Percentiles rank a stretch among this genome's conserved stretches.
These are phyloP conservation scores for Trichopria drosophilae DNA, from an alignment of 2,888 invertebrate genomes.

Conservation along the genomic window DNA sequence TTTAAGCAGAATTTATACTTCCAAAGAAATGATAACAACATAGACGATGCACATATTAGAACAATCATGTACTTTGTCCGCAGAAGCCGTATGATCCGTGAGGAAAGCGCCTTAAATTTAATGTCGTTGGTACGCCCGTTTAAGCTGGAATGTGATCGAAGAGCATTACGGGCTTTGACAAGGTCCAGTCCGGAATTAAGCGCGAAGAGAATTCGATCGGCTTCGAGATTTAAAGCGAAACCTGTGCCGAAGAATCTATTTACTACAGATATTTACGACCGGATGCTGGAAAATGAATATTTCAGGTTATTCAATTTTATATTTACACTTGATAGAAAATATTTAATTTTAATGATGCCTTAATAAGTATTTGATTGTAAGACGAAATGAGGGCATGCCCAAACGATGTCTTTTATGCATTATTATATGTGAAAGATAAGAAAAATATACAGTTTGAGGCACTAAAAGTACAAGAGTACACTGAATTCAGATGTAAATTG, in stretches of 20 bases:
- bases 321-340: not conserved
- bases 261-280: slow-evolving; percentile 71
- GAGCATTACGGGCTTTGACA: slow-evolving; percentile 49
- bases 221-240: slow-evolving; percentile 64
- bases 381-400: no score
- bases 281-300: slow-evolving; percentile 73
- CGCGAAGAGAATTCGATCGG: slow-evolving; percentile 11
- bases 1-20: no score
- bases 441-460: no score
- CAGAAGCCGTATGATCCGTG: slow-evolving; percentile 54
- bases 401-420: no score
- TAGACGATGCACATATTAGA: no score
- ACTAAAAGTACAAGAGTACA: no score
- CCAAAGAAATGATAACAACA: no score
- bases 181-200: slow-evolving; percentile 56
- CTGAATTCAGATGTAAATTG: no score
- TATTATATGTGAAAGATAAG: no score
- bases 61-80: no score
- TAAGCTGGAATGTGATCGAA: slow-evolving; percentile 52
- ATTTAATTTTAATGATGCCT: no score
- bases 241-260: slow-evolving; percentile 73
- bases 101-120: slow-evolving; percentile 52
- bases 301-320: slow-evolving; percentile 62
- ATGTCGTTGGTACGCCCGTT: slow-evolving; percentile 55
- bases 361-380: no score